phyloP scores from a whole-genome alignment of 2,113 vertebrate species.

The Kryptolebias marmoratus region DNA sequence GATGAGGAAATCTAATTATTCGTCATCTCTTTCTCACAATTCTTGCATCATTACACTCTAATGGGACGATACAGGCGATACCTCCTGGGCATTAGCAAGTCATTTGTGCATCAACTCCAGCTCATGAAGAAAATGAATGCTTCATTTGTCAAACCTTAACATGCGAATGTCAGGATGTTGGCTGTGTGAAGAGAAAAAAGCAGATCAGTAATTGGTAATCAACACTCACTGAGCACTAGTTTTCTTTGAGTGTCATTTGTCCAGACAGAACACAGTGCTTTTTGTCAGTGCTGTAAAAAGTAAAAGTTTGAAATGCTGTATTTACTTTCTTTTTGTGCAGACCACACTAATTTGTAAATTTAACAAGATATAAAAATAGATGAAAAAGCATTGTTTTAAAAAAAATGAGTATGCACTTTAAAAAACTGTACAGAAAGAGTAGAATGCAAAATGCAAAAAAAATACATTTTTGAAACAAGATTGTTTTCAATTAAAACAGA shows the following conservation, averaged over 20 bases:
- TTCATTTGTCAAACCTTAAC: constrained; percentile 69
- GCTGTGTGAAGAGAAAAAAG: constrained; percentile 29
- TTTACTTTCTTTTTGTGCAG: too few species aligned
- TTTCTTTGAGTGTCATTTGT: constrained; percentile 43
- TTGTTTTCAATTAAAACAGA: too few species aligned
- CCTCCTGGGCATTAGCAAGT: constrained; percentile 58
- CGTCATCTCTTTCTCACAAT: constrained; percentile 53
- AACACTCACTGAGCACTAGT: constrained; percentile 56
- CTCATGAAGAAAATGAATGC: constrained; percentile 46
- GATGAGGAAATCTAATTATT: constrained; percentile 51
- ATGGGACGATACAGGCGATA: constrained; percentile 60
- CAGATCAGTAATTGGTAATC: constrained; percentile 62
- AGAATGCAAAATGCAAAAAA: too few species aligned
- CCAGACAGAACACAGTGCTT: constrained; percentile 39
- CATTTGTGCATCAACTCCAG: constrained; percentile 59
- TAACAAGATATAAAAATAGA: too few species aligned
- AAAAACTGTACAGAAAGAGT: too few species aligned
- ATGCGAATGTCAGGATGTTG: constrained; percentile 61
- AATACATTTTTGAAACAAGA: too few species aligned
- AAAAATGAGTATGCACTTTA: too few species aligned
- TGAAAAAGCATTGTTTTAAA: too few species aligned
- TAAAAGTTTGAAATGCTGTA: too few species aligned
- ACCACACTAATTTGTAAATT: too few species aligned
- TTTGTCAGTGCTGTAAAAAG: constrained; percentile 13
- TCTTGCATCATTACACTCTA: constrained; percentile 65